Base-by-base conservation (phyloP, 2,888 invertebrate genomes). In the Dimorphilus gyrociliatus region DNA sequence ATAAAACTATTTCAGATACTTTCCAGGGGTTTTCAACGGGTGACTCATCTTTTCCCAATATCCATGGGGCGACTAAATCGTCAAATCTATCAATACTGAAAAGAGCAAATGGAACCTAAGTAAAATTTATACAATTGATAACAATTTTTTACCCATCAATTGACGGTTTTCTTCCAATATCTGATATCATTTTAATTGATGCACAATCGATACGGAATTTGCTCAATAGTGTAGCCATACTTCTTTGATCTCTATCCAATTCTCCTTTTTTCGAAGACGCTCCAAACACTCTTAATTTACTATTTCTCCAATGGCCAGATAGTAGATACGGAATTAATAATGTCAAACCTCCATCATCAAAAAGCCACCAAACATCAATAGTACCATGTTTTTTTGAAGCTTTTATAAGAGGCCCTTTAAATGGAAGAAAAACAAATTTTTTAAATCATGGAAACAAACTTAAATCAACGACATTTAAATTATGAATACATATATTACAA, bases 201-300 rank as follows among this genome's bases (percentile, higher is more conserved):
- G 88, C 82, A 64, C 85, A 94, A 63, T 92, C 86, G 51, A 97
- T 94, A 34, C 94, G 73, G 66, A 97, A 94, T 68, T 92, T 94
- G 2, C 85, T 81, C 26, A 97, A 65, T 17, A 97, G 67, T 39
- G 88, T 82, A 5, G 88, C 94, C 86, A 97, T 86, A 44, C 90
- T 90, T n/a, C 84, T 70, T 51, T 86, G 84, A 52, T 90, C 88
- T 30, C 78, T 73, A 55, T 88, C 84, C 33, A 88, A 62, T 55
- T 86, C 84, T 1, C 82, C 78, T 43, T 81, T 72, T 62, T 82
- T 85, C 54, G 86, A 86, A 24, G 54, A 53, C 0, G 57, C 52
- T 30, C 60, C 54, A 41, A 67, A 67, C 16, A 67, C 60, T 13
- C 67, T 43, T 14, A 67, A 45, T 37, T 57, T 58, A 44, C 63